Conservation (phyloP, 2,113 vertebrate genomes). For the Calidris pygmaea region DNA sequence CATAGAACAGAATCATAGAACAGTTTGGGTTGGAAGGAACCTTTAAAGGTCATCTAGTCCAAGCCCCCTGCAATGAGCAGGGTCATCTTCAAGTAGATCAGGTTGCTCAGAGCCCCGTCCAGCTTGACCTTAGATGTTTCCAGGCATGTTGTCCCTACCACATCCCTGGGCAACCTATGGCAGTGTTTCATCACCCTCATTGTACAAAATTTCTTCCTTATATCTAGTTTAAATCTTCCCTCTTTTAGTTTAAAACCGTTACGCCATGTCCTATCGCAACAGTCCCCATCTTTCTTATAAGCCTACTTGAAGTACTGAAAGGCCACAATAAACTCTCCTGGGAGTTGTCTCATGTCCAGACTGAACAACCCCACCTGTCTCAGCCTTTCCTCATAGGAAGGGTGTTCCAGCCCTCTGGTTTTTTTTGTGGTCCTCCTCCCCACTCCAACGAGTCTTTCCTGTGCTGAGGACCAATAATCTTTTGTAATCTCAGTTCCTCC, state of each 20-base stretch:
- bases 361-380: neutral
- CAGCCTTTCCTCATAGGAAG: neutral
- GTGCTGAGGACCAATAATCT: neutral
- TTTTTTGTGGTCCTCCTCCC: neutral
- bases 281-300: neutral
- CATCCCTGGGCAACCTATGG: neutral
- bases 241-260: neutral
- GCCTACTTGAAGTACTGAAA: neutral
- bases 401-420: neutral
- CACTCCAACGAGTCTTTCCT: neutral
- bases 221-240: neutral
- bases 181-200: neutral
- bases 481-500: neutral
- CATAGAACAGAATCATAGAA: neutral
- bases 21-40: neutral
- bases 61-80: neutral
- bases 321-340: neutral
- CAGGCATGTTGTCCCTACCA: neutral
- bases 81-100: neutral
- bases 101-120: neutral
- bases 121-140: neutral
- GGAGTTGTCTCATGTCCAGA: neutral
- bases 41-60: neutral
- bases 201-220: neutral
- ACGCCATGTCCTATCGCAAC: neutral